Evolutionary conservation across 2,113 vertebrate species (phyloP).

Genomic region (Numida meleagris): DNA sequence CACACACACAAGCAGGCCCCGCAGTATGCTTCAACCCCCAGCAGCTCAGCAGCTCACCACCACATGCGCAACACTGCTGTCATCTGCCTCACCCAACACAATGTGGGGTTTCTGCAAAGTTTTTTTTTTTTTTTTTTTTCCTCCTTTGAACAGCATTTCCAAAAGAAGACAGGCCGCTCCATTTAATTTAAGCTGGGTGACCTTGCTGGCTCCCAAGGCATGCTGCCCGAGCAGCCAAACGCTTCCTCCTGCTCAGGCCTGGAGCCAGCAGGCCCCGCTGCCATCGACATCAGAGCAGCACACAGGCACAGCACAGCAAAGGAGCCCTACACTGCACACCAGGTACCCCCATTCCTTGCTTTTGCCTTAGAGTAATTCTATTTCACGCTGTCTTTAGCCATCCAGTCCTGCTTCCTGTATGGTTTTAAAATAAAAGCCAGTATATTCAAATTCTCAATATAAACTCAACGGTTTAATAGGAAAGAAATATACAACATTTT

Average conservation of each 20-base stretch:
- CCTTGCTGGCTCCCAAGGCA: neutral
- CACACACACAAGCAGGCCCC: fast-evolving
- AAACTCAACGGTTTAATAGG: neutral
- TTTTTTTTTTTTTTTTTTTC: no score
- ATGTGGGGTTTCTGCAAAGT: neutral
- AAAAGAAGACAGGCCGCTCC: neutral
- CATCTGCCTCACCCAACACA: neutral
- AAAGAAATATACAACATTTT: neutral
- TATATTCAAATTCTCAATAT: neutral
- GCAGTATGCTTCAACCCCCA: fast-evolving
- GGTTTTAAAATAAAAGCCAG: neutral
- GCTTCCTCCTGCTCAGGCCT: neutral
- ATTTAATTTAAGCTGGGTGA: neutral
- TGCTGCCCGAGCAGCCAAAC: neutral
- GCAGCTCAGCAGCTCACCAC: neutral
- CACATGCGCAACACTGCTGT: fast-evolving
- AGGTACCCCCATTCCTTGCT: neutral
- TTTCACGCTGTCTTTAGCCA: neutral
- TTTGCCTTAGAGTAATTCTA: neutral
- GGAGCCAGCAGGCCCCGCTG: neutral
- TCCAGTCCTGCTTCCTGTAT: neutral
- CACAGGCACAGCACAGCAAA: neutral
- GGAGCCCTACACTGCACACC: neutral
- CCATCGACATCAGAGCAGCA: neutral
- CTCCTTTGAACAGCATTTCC: neutral